Conservation (phyloP, 53 echinoderm and acorn worm species). For the Astropecten irregularis region DNA sequence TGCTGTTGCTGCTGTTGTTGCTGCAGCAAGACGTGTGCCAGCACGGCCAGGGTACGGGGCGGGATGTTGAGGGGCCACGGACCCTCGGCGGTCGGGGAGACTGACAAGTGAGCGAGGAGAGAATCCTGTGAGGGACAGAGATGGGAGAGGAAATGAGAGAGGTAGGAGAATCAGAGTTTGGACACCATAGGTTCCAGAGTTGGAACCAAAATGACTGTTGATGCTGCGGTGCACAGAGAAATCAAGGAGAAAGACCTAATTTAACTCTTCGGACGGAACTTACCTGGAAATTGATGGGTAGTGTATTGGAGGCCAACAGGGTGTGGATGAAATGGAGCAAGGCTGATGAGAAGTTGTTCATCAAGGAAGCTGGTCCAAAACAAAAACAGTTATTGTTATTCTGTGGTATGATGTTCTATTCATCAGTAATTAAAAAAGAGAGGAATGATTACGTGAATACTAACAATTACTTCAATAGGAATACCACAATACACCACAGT, state of each 20-base stretch:
- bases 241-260: too few species aligned
- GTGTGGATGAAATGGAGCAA: conserved; percentile 85
- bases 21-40: conserved; percentile 79
- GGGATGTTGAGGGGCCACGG: conserved; percentile 89
- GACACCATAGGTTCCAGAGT: too few species aligned
- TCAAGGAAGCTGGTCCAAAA: conserved; percentile 46
- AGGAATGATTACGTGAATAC: too few species aligned
- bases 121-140: conserved; percentile 56
- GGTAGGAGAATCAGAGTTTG: too few species aligned
- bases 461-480: too few species aligned
- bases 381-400: too few species aligned
- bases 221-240: too few species aligned
- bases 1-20: conserved; percentile 58
- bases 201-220: too few species aligned
- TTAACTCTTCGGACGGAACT: too few species aligned
- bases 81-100: conserved; percentile 63
- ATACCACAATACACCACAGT: too few species aligned
- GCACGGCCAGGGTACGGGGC: conserved; percentile 79
- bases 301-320: conserved; percentile 74
- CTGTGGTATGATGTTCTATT: too few species aligned
- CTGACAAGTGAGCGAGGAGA: conserved; percentile 76
- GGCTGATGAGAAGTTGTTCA: conserved; percentile 84
- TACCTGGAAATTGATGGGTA: conserved; percentile 77
- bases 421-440: too few species aligned
- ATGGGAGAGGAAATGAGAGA: not conserved